Base-by-base conservation (phyloP, 2,113 vertebrate genomes). In the Phrynosoma blainvillii region DNA sequence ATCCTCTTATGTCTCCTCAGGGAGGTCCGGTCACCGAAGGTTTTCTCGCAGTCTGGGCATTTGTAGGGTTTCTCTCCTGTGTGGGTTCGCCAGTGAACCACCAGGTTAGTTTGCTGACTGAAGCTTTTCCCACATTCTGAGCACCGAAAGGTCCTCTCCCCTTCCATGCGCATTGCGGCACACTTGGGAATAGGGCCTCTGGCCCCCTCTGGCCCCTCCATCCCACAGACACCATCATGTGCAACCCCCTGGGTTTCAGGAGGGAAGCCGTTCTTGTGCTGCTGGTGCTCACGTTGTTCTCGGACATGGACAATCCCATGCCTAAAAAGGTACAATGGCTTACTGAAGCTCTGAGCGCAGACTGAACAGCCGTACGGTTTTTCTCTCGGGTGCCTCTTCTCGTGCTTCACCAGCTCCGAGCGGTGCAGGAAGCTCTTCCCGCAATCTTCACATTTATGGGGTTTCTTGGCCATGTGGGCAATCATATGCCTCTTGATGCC, bases 61-160 rank as follows among this genome's bases (percentile, higher is more conserved):
- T 81, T n/a, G n/a, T 81, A 81, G 79, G 79, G 79, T 11, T 81
- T 81, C 79, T 81, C 79, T 8, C 79, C 79, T 11, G 56, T 81
- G 10, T 81, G 79, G 9, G 59, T 65, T 6, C 59, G 20, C 79
- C 59, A 65, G 56, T 81, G 79, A n/a, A 65, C 32, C 0, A 81
- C 32, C 20, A 81, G 56, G 79, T 81, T 62, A 9, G 79, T 65
- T 16, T 54, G 56, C 56, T 81, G 79, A 23, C 77, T 81, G 59
- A 81, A 81, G 21, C 59, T 65, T 16, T 65, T 62, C 11, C 79
- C 79, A 30, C 68, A 71, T 30, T 71, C 68, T 11, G 68, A 71
- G 27, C 68, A 71, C 5, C 68, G 68, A 30, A 71, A 71, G 68
- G 68, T 71, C 68, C 27, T 71, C 8, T 30, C 68, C 27, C 68